A percentile compares a stretch with the other conserved stretches of the same genome.
Conservation (phyloP, 2,113 vertebrate genomes). For the Paramormyrops kingsleyae region DNA sequence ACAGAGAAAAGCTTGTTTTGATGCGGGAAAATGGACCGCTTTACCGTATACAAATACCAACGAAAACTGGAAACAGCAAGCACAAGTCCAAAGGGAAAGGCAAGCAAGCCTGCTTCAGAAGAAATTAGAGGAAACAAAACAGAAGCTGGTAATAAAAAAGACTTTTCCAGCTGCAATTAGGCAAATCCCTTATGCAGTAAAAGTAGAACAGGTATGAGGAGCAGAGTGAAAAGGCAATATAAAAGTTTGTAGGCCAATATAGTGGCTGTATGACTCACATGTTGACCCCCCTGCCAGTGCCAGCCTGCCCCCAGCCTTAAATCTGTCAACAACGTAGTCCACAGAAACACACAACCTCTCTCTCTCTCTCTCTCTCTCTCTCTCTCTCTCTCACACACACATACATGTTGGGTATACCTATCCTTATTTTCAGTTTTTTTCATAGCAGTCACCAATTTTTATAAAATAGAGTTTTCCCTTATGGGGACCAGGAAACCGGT, state of each 20-base stretch:
- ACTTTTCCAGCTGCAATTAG: constrained; percentile 27
- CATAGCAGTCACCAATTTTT: too few species aligned
- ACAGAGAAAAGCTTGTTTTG: constrained; percentile 59
- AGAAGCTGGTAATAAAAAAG: constrained; percentile 47
- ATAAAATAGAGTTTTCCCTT: too few species aligned
- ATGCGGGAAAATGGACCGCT: constrained; percentile 66
- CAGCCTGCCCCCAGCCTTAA: neutral
- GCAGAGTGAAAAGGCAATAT: neutral
- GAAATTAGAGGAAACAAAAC: constrained; percentile 58
- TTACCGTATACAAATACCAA: constrained; percentile 63
- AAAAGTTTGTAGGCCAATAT: neutral
- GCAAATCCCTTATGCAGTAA: neutral
- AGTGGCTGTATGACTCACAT: neutral
- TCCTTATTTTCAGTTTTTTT: too few species aligned
- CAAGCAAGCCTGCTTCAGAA: constrained; percentile 59
- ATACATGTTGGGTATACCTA: neutral
- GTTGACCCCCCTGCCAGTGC: neutral
- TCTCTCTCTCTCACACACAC: neutral
- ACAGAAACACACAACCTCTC: constrained; percentile 4
- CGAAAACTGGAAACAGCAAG: constrained; percentile 47
- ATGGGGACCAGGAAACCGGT: too few species aligned
- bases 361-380: neutral
- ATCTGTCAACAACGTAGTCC: neutral
- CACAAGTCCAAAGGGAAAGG: constrained; percentile 58
- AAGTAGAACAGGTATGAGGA: neutral